Evolutionary conservation across 2,797 vertebrate species (phyloP).

Genomic region (Galago senegalensis): DNA sequence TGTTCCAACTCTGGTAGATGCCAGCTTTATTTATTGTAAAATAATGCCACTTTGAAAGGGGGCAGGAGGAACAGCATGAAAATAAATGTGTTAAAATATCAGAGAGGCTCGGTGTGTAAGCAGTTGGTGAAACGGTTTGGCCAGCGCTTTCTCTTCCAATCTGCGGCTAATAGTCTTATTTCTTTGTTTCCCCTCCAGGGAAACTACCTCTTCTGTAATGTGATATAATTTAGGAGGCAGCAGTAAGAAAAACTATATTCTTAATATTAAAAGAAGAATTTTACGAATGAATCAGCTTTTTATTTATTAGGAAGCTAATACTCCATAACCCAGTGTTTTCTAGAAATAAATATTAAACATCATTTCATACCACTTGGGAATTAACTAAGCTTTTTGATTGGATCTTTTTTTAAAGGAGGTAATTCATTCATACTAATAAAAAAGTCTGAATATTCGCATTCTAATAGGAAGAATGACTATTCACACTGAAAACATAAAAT

Average conservation of each 20-base stretch:
- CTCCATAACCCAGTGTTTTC: constrained; percentile 23
- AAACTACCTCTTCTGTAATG: constrained; percentile 9
- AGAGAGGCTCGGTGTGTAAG: background rate
- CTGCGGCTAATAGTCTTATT: constrained; percentile 44
- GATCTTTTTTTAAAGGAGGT: constrained; percentile 55
- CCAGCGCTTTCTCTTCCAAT: constrained; percentile 26
- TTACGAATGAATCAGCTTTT: constrained; percentile 41
- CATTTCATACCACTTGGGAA: constrained; percentile 43
- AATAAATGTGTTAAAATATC: background rate
- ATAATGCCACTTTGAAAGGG: background rate
- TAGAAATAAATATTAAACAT: constrained; percentile 46
- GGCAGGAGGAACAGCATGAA: constrained; percentile 3
- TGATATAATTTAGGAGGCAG: constrained; percentile 44
- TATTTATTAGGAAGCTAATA: constrained; percentile 42
- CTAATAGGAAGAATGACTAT: constrained; percentile 42
- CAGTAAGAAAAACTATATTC: constrained; percentile 62
- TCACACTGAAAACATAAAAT: constrained; percentile 47
- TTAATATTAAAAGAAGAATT: constrained; percentile 71
- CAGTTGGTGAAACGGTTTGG: background rate
- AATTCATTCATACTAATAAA: constrained; percentile 52
- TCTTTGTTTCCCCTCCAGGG: constrained; percentile 51
- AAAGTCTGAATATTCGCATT: constrained; percentile 54
- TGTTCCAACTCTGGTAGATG: background rate
- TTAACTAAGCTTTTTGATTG: constrained; percentile 44
- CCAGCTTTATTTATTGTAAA: background rate